These are phyloP conservation scores for Daktulosphaira vitifoliae DNA, from an alignment of 1,140 invertebrate genomes.

Conservation along the genomic window DNA sequence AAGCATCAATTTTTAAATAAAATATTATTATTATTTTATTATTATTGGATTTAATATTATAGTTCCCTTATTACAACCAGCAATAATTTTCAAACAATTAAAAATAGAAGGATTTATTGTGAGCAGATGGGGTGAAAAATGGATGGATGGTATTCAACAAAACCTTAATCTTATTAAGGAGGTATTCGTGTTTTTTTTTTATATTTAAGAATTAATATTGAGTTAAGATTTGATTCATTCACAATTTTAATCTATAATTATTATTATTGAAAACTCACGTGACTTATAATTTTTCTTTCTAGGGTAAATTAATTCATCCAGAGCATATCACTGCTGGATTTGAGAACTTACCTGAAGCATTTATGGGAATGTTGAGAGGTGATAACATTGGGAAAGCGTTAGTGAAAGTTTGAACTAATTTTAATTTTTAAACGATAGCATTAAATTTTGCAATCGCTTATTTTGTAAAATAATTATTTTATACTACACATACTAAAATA, in stretches of 20 bases:
- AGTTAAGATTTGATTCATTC: not conserved
- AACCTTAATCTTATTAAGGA: slow-evolving; percentile 54
- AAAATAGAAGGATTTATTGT: slow-evolving; percentile 58
- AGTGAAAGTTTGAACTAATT: slow-evolving; percentile 49
- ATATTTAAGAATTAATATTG: not conserved
- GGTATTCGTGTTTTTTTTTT: slow-evolving; percentile 40
- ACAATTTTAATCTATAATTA: not conserved
- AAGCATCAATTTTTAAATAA: not conserved
- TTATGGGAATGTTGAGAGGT: slow-evolving; percentile 52
- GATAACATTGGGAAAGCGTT: slow-evolving; percentile 57
- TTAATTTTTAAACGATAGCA: no score
- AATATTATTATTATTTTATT: not conserved
- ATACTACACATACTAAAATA: no score
- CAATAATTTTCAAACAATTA: slow-evolving; percentile 47
- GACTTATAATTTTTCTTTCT: slow-evolving; percentile 27
- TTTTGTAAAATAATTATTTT: no score
- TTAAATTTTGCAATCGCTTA: no score
- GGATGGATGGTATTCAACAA: slow-evolving; percentile 51
- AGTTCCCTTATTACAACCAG: slow-evolving; percentile 42
- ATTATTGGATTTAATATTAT: slow-evolving; percentile 32
- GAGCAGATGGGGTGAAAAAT: slow-evolving; percentile 49
- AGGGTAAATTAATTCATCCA: slow-evolving; percentile 54
- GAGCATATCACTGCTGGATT: slow-evolving; percentile 59
- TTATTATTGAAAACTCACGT: not conserved
- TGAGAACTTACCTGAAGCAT: slow-evolving; percentile 58